These are phyloP conservation scores for Oscheius sp. DNA, from an alignment of 2,888 invertebrate genomes.

Conservation along the genomic window DNA sequence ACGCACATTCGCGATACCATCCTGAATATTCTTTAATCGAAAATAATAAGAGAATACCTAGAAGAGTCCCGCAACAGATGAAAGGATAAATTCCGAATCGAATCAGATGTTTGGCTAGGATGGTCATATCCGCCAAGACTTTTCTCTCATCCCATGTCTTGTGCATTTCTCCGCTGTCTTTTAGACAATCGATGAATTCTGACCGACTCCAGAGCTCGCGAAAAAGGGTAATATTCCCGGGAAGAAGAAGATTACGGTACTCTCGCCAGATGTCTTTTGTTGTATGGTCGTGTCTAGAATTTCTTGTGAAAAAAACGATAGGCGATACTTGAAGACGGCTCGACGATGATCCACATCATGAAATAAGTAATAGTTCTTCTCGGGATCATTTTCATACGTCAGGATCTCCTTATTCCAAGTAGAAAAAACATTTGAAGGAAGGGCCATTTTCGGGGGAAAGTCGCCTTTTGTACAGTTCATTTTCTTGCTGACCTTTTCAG, in stretches of 20 bases:
- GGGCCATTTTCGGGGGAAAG: too few relatives aligned
- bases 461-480: too few relatives aligned
- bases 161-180: background rate
- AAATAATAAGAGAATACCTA: background rate
- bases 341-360: background rate
- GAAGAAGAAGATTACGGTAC: background rate
- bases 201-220: background rate
- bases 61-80: background rate
- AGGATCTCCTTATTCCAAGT: background rate
- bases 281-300: too few relatives aligned
- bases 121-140: background rate
- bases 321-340: background rate
- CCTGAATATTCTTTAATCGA: slow-evolving; percentile 21
- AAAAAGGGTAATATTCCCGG: background rate
- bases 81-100: background rate
- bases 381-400: background rate
- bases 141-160: background rate
- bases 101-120: background rate
- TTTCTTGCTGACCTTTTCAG: too few relatives aligned
- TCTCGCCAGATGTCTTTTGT: background rate
- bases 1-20: slow-evolving; percentile 48
- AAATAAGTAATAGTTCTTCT: background rate
- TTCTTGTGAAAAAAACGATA: background rate
- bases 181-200: background rate
- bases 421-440: too few relatives aligned